phyloP scores from a whole-genome alignment of 2,888 invertebrate species.

The Torymus tubicola region DNA sequence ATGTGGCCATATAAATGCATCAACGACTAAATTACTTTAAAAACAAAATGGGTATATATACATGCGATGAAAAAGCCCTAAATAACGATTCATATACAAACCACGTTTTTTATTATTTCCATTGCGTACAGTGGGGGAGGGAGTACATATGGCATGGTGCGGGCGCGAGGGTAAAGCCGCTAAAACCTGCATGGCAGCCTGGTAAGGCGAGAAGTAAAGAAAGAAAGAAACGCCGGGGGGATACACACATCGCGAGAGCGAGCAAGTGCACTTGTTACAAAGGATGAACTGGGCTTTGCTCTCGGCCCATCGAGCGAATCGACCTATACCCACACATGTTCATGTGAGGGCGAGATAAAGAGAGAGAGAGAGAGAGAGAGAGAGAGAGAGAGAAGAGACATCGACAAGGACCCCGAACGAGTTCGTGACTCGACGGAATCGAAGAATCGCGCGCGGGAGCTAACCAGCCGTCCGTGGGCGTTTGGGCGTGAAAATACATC shows the following conservation, averaged over 20 bases:
- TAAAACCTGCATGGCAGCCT: conserved; percentile 1
- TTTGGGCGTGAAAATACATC: conserved; percentile 58
- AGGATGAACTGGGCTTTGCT: conserved; percentile 39
- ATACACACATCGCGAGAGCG: conserved; percentile 34
- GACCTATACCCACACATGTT: neutral
- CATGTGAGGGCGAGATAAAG: conserved; percentile 26
- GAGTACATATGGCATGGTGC: conserved; percentile 22
- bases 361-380: conserved; percentile 1
- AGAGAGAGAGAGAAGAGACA: conserved; percentile 13
- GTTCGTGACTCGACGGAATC: conserved; percentile 56
- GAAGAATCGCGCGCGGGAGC: conserved; percentile 47
- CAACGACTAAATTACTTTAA: too few relatives aligned
- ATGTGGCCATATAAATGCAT: too few relatives aligned
- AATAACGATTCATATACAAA: conserved; percentile 10
- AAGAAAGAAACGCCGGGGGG: neutral
- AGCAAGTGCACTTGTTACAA: conserved; percentile 52
- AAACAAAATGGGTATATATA: too few relatives aligned
- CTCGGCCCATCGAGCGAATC: conserved; percentile 39
- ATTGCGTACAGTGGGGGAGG: neutral
- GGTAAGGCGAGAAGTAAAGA: conserved; percentile 4
- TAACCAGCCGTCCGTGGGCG: conserved; percentile 52
- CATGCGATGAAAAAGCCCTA: too few relatives aligned
- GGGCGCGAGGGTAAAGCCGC: neutral
- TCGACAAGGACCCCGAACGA: conserved; percentile 23
- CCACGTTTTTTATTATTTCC: conserved; percentile 5